Evolutionary conservation across 2,888 invertebrate genomes (phyloP), one percentile per base, ranked within the genome.

Genomic region (Galeopsomyia nigrocyanea): DNA sequence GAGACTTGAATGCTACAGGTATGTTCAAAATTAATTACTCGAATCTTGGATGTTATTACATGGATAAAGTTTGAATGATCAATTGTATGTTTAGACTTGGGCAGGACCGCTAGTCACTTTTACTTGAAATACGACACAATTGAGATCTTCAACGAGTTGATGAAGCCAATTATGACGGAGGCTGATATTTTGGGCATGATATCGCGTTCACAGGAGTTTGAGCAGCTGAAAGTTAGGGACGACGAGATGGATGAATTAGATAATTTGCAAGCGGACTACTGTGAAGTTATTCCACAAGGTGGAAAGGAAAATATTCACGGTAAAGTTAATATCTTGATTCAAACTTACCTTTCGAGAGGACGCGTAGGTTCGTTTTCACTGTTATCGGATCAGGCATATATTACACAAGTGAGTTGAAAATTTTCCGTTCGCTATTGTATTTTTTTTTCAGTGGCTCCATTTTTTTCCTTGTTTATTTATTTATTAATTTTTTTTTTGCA

Each of bases 101-200:
- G 99, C 0, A 90, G 99, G 68, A 99, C 97, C 16, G 98, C 99
- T 0, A 98, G 98, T 83, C 96, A 98, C 86, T 99, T 94, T 88
- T 99, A 99, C 87, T 95, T 99, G 74, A 98, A 97, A 76, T 95
- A 95, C 83, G 96, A 96, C 79, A 99, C 99, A 0, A 94, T 99
- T 79, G 95, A 97, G 85, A 91, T 94, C 21, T 96, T 98, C 87
- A 97, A 97, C 87, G 94, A 96, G 76, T 89, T 92, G 82, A 90
- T 95, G 76, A 90, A 90, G 70, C 90, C 93, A 50, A 89, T 94
- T 31, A 96, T 98, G 95, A 92, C 92, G 3, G 95, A 96, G 77
- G 91, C 92, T 0, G 94, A 95, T 77, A 92, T 98, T 39, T 88
- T 99, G n/a, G 91, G 92, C 76, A 93, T 99, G 91, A 92, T 99